Evolutionary conservation across 2,797 vertebrate species (phyloP).

Genomic region (Rhadinocentrus ornatus): DNA sequence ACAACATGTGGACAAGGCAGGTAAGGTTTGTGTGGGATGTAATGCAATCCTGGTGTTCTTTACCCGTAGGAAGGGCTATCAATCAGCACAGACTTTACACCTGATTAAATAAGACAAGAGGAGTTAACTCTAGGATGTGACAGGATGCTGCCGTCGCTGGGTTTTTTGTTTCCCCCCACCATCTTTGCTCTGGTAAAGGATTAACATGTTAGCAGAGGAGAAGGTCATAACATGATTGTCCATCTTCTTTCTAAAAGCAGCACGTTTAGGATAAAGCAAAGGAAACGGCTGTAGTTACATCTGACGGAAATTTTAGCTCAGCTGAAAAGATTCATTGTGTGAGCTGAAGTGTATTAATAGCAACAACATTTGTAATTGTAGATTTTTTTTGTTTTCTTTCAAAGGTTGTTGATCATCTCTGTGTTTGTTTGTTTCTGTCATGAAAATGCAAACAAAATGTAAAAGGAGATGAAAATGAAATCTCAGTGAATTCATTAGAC

Average conservation of each 20-base stretch:
- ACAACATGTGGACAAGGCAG: not conserved
- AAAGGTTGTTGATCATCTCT: conserved; percentile 7
- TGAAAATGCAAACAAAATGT: conserved; percentile 31
- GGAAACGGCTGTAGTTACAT: not conserved
- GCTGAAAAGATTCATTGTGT: conserved; percentile 18
- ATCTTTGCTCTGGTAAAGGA: conserved; percentile 55
- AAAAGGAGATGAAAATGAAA: conserved; percentile 46
- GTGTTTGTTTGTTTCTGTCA: conserved; percentile 18
- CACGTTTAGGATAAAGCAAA: conserved; percentile 2
- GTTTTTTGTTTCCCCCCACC: conserved; percentile 29
- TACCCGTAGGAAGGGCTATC: conserved; percentile 53
- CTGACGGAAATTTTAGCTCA: not conserved
- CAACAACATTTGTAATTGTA: not conserved
- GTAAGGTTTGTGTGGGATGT: conserved; percentile 34
- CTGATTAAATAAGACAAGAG: conserved; percentile 75
- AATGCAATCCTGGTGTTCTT: conserved; percentile 33
- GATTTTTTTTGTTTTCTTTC: not conserved
- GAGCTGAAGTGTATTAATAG: not conserved
- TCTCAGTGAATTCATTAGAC: conserved; percentile 36
- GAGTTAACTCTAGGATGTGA: conserved; percentile 49
- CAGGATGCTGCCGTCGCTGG: conserved; percentile 34
- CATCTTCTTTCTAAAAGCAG: conserved; percentile 4
- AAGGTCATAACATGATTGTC: conserved; percentile 58
- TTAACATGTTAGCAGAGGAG: conserved; percentile 51
- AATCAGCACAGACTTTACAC: conserved; percentile 52